Conservation (phyloP, 2,113 vertebrate species). For the Coturnix japonica region DNA sequence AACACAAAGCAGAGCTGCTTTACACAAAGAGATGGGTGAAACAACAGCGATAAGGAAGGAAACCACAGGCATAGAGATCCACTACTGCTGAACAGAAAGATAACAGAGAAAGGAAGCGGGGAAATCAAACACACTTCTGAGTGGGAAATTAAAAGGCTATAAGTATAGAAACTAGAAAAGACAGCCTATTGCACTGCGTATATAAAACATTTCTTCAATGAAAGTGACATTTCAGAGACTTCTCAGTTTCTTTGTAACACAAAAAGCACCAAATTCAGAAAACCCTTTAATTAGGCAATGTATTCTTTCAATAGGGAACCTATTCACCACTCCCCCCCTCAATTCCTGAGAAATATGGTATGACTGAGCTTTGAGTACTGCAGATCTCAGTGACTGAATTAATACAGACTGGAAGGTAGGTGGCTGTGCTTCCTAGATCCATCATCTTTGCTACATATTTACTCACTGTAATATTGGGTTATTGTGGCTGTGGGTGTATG, state of each 20-base stretch:
- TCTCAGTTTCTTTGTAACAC: neutral
- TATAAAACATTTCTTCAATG: slow-evolving; percentile 14
- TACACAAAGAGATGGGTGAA: neutral
- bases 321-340: too few species aligned
- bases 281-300: neutral
- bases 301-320: too few species aligned
- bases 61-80: neutral
- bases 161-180: neutral
- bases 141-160: neutral
- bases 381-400: neutral
- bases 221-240: neutral
- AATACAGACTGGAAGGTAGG: neutral
- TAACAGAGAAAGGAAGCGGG: neutral
- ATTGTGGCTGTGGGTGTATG: neutral
- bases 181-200: neutral
- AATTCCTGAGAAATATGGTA: neutral
- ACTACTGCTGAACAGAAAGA: neutral
- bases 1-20: neutral
- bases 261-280: neutral
- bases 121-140: neutral
- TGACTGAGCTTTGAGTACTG: neutral
- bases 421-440: neutral
- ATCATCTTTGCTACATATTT: neutral
- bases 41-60: slow-evolving; percentile 2
- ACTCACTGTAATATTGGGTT: neutral